Evolutionary conservation across 1,140 invertebrate species (phyloP), one percentile per base, ranked within the genome.

Genomic region (Telenomus remus): DNA sequence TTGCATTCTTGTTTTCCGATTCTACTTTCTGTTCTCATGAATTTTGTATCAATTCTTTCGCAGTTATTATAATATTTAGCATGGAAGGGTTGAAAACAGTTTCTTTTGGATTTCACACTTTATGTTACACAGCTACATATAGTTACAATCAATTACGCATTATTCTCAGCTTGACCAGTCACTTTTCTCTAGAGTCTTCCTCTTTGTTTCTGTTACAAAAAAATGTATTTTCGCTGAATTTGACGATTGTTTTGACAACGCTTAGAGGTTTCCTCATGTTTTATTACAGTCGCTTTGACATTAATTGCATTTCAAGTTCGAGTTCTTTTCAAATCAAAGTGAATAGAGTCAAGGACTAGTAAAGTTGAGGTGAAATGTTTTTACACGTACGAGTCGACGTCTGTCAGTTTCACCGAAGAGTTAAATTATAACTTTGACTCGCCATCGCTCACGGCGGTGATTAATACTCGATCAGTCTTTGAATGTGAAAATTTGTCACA

Each of bases 381-480:
- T 63, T 53, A 76, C 78, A 79, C 73, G 73, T 76, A 79, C 77
- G 76, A 79, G 70, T 76, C 72, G 70, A 79, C 78, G 73, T 79
- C 78, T 76, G 73, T 79, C 78, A 68, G 73, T 73, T 48, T 79
- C 59, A 76, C 48, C 59, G 57, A 75, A 42, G 63, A 72, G 63
- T 72, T 79, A 46, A 79, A 68, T 64, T 72, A 42, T 69, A 72
- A 63, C 61, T 75, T 78, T 69, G 59, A 79, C 69, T 79, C 77
- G 77, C 77, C 77, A 79, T 79, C 64, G 77, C 77, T 79, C 77
- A 79, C 77, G 72, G 77, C 64, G 77, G 72, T 64, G 72, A 76
- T 72, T 75, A 74, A 72, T 72, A 66, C 37, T 74, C 65, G 61
- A 69, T 61, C 43, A 73, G 15, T 73, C 47, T 66, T 70, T 79